Percentiles rank a stretch among this genome's conserved stretches.
phyloP scores from a whole-genome alignment of 2,888 invertebrate species.

The Ectemnius cavifrons region DNA sequence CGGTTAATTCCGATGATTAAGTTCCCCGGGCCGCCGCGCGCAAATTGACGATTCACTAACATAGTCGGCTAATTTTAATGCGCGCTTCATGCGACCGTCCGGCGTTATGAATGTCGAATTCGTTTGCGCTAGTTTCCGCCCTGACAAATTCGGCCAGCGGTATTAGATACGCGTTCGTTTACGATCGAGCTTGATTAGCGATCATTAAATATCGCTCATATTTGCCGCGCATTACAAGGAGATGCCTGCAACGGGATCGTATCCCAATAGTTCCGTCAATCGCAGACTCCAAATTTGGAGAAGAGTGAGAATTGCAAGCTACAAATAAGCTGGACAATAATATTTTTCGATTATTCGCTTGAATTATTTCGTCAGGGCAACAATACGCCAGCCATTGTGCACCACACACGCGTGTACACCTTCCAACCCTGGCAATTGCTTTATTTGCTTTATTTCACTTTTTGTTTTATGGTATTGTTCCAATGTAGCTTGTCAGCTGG shows the following conservation, averaged over 20 bases:
- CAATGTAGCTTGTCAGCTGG: conserved; percentile 3
- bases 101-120: neutral
- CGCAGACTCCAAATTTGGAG: too few species aligned
- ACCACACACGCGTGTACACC: neutral
- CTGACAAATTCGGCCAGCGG: neutral
- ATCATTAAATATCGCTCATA: neutral
- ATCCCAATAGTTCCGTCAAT: too few species aligned
- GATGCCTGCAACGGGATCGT: neutral
- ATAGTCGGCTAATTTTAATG: conserved; percentile 7
- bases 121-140: neutral
- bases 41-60: conserved; percentile 1
- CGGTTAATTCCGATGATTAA: conserved; percentile 6
- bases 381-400: neutral
- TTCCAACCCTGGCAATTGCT: neutral
- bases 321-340: neutral
- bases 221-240: neutral
- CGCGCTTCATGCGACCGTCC: neutral
- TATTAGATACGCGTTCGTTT: neutral
- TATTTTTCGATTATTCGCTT: conserved; percentile 5
- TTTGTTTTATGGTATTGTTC: conserved; percentile 2
- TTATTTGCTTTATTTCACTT: conserved; percentile 7
- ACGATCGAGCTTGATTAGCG: neutral
- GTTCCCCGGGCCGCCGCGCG: neutral
- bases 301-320: neutral
- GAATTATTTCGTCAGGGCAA: conserved; percentile 3